These are phyloP conservation scores for Poeciliopsis occidentalis DNA, from an alignment of 2,113 vertebrate species.

Conservation along the genomic window DNA sequence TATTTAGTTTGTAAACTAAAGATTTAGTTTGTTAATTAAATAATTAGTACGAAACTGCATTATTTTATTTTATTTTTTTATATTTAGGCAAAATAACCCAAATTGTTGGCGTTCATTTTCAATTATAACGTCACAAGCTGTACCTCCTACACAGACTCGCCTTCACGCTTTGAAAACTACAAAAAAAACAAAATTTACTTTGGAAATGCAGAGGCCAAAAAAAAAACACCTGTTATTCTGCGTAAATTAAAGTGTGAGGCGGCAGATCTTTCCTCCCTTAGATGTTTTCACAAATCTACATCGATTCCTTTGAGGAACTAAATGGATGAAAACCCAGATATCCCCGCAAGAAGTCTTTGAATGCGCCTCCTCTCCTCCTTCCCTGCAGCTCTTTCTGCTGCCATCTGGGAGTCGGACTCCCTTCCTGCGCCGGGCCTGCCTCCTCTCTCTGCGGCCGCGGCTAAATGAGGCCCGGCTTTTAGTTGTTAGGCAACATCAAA, in stretches of 20 bases:
- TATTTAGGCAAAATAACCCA: too few relatives aligned
- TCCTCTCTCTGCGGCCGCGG: conserved; percentile 62
- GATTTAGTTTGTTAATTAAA: too few relatives aligned
- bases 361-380: conserved; percentile 10
- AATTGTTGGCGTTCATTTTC: too few relatives aligned
- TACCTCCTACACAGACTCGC: not conserved
- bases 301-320: not conserved
- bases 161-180: not conserved
- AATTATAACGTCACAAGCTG: not conserved
- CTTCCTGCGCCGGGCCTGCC: conserved; percentile 32
- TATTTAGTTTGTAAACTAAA: too few relatives aligned
- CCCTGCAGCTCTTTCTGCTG: conserved; percentile 6
- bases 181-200: not conserved
- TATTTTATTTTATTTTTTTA: too few relatives aligned
- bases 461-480: conserved; percentile 69
- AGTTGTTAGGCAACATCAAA: conserved; percentile 74
- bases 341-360: not conserved
- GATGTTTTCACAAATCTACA: not conserved
- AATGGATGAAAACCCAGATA: not conserved
- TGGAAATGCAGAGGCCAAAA: not conserved
- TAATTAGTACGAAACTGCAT: too few relatives aligned
- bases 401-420: conserved; percentile 48
- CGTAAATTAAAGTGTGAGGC: not conserved
- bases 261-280: too few relatives aligned
- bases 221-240: too few relatives aligned